Evolutionary conservation across 2,113 vertebrate genomes (phyloP).

Genomic region (Scatophagus argus): DNA sequence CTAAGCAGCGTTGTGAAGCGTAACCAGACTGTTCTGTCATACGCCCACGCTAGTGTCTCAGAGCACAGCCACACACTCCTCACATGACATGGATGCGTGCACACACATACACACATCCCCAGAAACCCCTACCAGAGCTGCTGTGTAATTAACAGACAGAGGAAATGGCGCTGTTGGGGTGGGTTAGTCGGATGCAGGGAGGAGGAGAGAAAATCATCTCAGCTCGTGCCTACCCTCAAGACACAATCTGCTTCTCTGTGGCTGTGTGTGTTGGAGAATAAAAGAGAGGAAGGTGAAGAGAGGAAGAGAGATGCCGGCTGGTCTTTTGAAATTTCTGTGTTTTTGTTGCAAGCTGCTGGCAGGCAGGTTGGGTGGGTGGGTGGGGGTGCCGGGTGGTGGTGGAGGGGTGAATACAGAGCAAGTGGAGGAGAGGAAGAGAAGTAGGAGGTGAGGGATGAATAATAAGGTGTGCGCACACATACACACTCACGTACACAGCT

Average conservation of each 20-base stretch:
- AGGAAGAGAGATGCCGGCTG: conserved; percentile 63
- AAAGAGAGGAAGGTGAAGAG: conserved; percentile 63
- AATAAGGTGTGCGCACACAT: conserved; percentile 61
- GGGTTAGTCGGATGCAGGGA: conserved; percentile 65
- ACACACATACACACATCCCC: conserved; percentile 50
- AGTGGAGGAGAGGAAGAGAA: conserved; percentile 39
- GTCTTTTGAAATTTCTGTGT: conserved; percentile 76
- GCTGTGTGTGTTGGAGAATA: conserved; percentile 54
- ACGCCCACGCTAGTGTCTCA: conserved; percentile 75
- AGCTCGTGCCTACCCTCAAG: conserved; percentile 75
- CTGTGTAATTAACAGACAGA: conserved; percentile 80
- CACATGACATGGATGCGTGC: conserved; percentile 54
- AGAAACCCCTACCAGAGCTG: conserved; percentile 64
- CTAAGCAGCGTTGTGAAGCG: conserved; percentile 74
- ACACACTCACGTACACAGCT: conserved; percentile 23
- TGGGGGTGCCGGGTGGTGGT: background rate
- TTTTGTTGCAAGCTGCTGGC: conserved; percentile 73
- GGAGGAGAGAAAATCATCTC: conserved; percentile 68
- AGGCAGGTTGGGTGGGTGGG: conserved; percentile 37
- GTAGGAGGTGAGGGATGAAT: conserved; percentile 74
- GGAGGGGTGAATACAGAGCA: conserved; percentile 21
- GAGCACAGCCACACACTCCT: conserved; percentile 72
- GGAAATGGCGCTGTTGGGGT: conserved; percentile 76
- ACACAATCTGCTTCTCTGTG: conserved; percentile 61
- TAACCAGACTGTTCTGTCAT: conserved; percentile 81